These are phyloP conservation scores for Thalassophryne amazonica DNA, from an alignment of 2,797 vertebrate species.

Conservation along the genomic window DNA sequence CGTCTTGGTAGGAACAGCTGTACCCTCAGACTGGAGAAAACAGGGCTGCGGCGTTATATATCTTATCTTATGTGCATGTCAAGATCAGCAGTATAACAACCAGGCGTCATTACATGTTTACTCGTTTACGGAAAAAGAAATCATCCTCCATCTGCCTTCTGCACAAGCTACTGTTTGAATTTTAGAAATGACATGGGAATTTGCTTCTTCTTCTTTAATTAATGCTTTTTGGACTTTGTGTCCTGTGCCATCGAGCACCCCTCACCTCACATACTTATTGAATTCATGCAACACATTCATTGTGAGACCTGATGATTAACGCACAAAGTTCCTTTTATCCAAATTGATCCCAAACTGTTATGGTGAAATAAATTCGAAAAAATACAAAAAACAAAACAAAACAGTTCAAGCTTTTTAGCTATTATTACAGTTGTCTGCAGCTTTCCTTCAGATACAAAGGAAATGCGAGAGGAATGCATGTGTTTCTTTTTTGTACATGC, in stretches of 20 bases:
- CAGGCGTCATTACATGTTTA: conserved; percentile 15
- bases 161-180: neutral
- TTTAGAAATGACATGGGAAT: too few species aligned
- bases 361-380: conserved; percentile 44
- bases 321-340: conserved; percentile 50
- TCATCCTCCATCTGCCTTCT: conserved; percentile 1
- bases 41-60: conserved; percentile 42
- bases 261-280: conserved; percentile 15
- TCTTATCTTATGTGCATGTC: conserved; percentile 43
- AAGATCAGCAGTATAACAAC: conserved; percentile 21
- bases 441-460: conserved; percentile 39
- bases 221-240: neutral
- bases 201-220: neutral
- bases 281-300: conserved; percentile 22
- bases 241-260: conserved; percentile 11
- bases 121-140: conserved; percentile 1
- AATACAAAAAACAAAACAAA: neutral
- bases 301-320: conserved; percentile 48
- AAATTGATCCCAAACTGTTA: conserved; percentile 65
- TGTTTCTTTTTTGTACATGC: conserved; percentile 48
- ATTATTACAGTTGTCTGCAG: conserved; percentile 21
- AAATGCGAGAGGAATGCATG: conserved; percentile 27
- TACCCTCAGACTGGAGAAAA: conserved; percentile 59
- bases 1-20: conserved; percentile 71
- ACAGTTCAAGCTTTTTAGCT: conserved; percentile 32